phyloP scores from a whole-genome alignment of 2,797 vertebrate species.

The Peromyscus eremicus region DNA sequence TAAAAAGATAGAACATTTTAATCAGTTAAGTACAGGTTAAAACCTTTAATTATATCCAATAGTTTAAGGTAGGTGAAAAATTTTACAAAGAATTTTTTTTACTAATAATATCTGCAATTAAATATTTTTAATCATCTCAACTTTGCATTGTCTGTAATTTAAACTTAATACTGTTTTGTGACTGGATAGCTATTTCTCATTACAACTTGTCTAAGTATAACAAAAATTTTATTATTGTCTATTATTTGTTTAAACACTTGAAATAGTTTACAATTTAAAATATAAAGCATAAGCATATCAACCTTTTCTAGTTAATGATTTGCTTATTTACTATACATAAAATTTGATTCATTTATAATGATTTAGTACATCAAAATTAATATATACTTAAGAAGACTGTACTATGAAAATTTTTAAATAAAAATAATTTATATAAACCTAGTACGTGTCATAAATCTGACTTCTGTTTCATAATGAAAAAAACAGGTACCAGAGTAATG shows the following conservation, averaged over 20 bases:
- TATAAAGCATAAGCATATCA: not conserved
- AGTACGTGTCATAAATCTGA: not conserved
- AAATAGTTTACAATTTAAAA: not conserved
- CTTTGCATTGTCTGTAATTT: not conserved
- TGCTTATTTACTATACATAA: not conserved
- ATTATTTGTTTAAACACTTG: not conserved
- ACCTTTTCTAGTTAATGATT: not conserved
- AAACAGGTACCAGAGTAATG: not conserved
- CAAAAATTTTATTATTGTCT: not conserved
- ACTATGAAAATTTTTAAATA: not conserved
- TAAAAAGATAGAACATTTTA: constrained; percentile 21
- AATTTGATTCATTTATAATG: constrained; percentile 20
- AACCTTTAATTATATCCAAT: not conserved
- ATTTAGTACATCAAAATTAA: constrained; percentile 11
- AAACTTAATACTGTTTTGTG: not conserved
- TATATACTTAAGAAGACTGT: not conserved
- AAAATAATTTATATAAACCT: not conserved
- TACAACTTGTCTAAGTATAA: not conserved
- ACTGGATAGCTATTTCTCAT: not conserved
- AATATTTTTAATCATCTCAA: constrained; percentile 10
- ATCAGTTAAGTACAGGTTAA: not conserved
- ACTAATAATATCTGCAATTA: not conserved
- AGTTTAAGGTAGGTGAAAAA: constrained; percentile 5
- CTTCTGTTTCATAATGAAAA: not conserved
- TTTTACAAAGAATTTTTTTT: not conserved